phyloP scores from a whole-genome alignment of 30 jellyfish, hydroid and myxozoan genomes.

The Phacellophora camtschatica region DNA sequence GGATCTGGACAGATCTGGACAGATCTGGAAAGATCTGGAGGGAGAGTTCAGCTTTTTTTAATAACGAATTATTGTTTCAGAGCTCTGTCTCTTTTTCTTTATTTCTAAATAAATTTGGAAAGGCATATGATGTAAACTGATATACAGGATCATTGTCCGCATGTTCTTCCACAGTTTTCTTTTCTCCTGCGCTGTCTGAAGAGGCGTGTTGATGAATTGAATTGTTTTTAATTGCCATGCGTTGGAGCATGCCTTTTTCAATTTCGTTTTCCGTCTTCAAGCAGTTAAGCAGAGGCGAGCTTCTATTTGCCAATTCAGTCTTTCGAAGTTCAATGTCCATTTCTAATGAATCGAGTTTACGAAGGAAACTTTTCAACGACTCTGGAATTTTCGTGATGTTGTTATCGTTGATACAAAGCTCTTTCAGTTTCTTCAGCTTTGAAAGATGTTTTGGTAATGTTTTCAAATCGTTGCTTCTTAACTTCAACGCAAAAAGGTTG shows the following conservation, averaged over 20 bases:
- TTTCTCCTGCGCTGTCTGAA: background rate
- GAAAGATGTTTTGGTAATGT: slow-evolving; percentile 39
- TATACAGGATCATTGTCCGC: slow-evolving; percentile 55
- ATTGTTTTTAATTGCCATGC: too few relatives aligned
- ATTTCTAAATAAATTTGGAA: background rate
- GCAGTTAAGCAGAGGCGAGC: slow-evolving; percentile 22
- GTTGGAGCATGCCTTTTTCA: too few relatives aligned
- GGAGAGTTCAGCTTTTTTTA: too few relatives aligned
- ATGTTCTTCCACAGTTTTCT: background rate
- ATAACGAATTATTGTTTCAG: too few relatives aligned
- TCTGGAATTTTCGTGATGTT: slow-evolving; percentile 25
- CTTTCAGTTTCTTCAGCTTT: slow-evolving; percentile 31
- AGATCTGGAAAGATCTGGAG: too few relatives aligned
- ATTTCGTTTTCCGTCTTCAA: slow-evolving; percentile 4
- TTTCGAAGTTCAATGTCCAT: background rate
- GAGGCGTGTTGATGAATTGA: too few relatives aligned
- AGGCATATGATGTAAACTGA: slow-evolving; percentile 54
- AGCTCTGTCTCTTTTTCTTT: slow-evolving; percentile 56
- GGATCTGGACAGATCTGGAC: too few relatives aligned
- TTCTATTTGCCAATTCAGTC: background rate
- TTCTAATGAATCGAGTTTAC: slow-evolving; percentile 24
- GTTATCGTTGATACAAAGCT: slow-evolving; percentile 28
- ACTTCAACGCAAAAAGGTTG: slow-evolving; percentile 3
- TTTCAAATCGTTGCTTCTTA: slow-evolving; percentile 4
- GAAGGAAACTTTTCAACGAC: background rate